These are phyloP conservation scores for Marronus borbonicus DNA, from an alignment of 2,888 invertebrate species.

Conservation along the genomic window DNA sequence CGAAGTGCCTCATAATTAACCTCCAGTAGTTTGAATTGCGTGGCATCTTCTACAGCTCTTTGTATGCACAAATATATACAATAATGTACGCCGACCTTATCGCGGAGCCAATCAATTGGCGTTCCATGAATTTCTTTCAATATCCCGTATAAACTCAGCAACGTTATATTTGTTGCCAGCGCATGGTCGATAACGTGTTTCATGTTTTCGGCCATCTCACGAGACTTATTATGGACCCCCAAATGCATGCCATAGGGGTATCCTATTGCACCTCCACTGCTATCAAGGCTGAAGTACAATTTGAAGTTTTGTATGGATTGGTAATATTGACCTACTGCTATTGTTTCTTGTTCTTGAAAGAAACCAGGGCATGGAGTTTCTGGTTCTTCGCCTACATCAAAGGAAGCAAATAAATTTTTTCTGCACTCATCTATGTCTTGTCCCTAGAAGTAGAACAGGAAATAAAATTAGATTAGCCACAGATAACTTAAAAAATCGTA, in stretches of 20 bases:
- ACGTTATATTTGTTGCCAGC: background rate
- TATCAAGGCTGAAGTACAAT: conserved; percentile 46
- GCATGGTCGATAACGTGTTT: conserved; percentile 19
- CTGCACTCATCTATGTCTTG: background rate
- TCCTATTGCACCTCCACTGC: conserved; percentile 21
- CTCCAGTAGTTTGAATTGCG: background rate
- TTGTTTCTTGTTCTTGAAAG: conserved; percentile 44
- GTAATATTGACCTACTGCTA: conserved; percentile 35
- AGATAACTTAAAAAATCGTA: no score
- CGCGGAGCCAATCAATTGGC: conserved; percentile 49
- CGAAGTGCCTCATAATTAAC: conserved; percentile 21
- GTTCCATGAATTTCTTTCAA: conserved; percentile 13
- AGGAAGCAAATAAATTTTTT: background rate
- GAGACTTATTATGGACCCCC: background rate
- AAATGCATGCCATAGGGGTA: conserved; percentile 33
- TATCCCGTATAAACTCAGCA: background rate
- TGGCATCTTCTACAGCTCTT: background rate
- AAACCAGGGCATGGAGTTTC: background rate
- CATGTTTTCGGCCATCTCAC: conserved; percentile 32
- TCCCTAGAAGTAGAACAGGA: no score
- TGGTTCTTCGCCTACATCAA: background rate
- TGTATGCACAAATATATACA: conserved; percentile 20
- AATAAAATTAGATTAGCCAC: no score
- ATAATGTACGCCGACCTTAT: conserved; percentile 27
- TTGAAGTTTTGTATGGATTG: background rate